These are phyloP conservation scores for Meliscaeva auricollis DNA, from an alignment of 2,888 invertebrate genomes.

Conservation along the genomic window DNA sequence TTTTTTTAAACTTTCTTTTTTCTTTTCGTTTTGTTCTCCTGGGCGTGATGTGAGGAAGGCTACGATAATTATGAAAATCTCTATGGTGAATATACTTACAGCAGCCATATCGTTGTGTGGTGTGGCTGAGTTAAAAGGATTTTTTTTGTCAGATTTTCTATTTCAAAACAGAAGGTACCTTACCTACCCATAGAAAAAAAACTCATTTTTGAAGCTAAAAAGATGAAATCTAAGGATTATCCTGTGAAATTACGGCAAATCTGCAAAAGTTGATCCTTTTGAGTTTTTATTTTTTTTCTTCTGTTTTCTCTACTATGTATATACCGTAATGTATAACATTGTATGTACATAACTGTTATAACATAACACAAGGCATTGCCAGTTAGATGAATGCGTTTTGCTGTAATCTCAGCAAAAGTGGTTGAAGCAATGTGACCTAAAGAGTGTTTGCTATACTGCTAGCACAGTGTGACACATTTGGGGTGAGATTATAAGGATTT, in stretches of 20 bases:
- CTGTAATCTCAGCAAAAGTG: slow-evolving; percentile 58
- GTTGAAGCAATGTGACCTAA: slow-evolving; percentile 50
- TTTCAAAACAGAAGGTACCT: slow-evolving; percentile 4
- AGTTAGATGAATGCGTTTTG: slow-evolving; percentile 55
- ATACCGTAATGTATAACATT: neutral
- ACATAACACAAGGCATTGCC: neutral
- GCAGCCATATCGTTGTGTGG: neutral
- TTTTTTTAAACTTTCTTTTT: neutral
- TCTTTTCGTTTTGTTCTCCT: neutral
- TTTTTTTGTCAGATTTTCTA: slow-evolving; percentile 22
- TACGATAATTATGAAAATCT: slow-evolving; percentile 62
- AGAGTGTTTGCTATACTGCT: slow-evolving; percentile 12
- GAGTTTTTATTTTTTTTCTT: neutral
- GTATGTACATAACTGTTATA: neutral
- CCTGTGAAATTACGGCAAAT: slow-evolving; percentile 69
- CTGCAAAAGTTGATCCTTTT: slow-evolving; percentile 49
- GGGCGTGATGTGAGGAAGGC: slow-evolving; percentile 30
- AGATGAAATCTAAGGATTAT: slow-evolving; percentile 65
- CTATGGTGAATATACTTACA: slow-evolving; percentile 28
- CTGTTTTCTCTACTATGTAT: neutral
- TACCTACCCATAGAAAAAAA: slow-evolving; percentile 15
- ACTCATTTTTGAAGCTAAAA: slow-evolving; percentile 62
- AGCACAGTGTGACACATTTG: slow-evolving; percentile 54
- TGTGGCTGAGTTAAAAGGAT: slow-evolving; percentile 45
- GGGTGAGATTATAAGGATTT: slow-evolving; percentile 57